phyloP scores from a whole-genome alignment of 1,140 invertebrate species.

The Zaprionus vittiger region DNA sequence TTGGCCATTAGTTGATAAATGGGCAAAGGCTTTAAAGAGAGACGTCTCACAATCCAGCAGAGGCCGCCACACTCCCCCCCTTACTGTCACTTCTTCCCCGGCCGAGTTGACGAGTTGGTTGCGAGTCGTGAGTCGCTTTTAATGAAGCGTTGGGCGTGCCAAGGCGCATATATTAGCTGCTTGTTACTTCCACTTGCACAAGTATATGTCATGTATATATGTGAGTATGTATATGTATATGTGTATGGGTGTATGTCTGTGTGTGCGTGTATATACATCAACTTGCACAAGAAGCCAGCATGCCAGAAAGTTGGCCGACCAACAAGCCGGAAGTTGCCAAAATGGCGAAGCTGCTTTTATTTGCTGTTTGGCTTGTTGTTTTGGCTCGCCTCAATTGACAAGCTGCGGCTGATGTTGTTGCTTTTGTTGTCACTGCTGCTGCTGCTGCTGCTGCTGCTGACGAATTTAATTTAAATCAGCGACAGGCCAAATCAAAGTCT shows the following conservation, averaged over 20 bases:
- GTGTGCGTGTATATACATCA: slow-evolving; percentile 10
- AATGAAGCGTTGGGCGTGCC: slow-evolving; percentile 69
- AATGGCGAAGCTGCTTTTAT: slow-evolving; percentile 32
- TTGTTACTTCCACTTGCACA: slow-evolving; percentile 17
- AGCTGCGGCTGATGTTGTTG: background rate
- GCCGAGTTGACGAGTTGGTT: background rate
- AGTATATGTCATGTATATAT: background rate
- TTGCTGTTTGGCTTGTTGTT: slow-evolving; percentile 25
- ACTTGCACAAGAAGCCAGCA: slow-evolving; percentile 35
- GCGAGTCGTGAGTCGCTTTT: slow-evolving; percentile 52
- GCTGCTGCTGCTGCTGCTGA: slow-evolving; percentile 12
- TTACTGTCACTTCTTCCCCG: background rate
- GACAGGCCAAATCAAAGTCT: slow-evolving; percentile 58
- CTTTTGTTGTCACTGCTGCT: slow-evolving; percentile 6
- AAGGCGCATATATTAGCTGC: slow-evolving; percentile 61
- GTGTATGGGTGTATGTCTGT: background rate
- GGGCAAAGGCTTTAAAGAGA: slow-evolving; percentile 69
- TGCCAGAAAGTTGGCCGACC: slow-evolving; percentile 42
- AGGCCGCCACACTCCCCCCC: background rate
- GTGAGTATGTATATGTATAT: slow-evolving; percentile 1
- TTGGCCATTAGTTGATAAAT: slow-evolving; percentile 79
- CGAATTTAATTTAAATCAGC: slow-evolving; percentile 62
- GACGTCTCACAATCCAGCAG: background rate
- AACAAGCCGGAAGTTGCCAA: slow-evolving; percentile 44
- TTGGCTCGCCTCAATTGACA: slow-evolving; percentile 20